phyloP scores from a whole-genome alignment of 1,140 invertebrate species.

The Helicoverpa armigera region DNA sequence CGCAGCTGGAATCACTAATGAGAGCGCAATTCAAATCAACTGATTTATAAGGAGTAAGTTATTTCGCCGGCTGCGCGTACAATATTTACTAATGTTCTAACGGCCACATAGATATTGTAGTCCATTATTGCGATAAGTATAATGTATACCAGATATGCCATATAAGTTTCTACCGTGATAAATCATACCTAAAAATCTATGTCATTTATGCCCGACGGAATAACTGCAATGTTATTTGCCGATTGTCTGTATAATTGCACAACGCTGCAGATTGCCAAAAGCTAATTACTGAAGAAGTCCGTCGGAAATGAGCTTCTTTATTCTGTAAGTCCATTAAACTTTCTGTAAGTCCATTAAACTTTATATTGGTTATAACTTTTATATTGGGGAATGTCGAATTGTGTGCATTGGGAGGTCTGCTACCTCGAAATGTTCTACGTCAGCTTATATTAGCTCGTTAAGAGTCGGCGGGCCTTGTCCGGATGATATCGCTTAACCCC shows the following conservation, averaged over 20 bases:
- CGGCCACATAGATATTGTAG: slow-evolving; percentile 77
- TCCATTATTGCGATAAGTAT: slow-evolving; percentile 73
- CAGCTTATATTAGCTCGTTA: slow-evolving; percentile 71
- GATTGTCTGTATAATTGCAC: slow-evolving; percentile 24
- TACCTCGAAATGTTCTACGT: slow-evolving; percentile 29
- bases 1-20: slow-evolving; percentile 81
- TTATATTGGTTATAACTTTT: slow-evolving; percentile 34
- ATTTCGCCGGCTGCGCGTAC: slow-evolving; percentile 74
- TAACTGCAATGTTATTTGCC: neutral
- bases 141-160: slow-evolving; percentile 69
- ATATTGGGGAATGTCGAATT: slow-evolving; percentile 25
- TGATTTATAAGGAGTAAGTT: slow-evolving; percentile 84
- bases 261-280: neutral
- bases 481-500: slow-evolving; percentile 73
- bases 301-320: slow-evolving; percentile 37
- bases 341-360: slow-evolving; percentile 22
- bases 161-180: slow-evolving; percentile 31
- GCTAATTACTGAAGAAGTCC: slow-evolving; percentile 26
- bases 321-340: slow-evolving; percentile 20
- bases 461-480: slow-evolving; percentile 65
- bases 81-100: slow-evolving; percentile 81
- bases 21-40: slow-evolving; percentile 83
- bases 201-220: slow-evolving; percentile 22
- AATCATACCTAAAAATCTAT: slow-evolving; percentile 27
- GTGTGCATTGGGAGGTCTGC: slow-evolving; percentile 50